Evolutionary conservation across 2,113 vertebrate species (phyloP), one percentile per base, ranked within the genome.

Genomic region (Lucifuga dentata): DNA sequence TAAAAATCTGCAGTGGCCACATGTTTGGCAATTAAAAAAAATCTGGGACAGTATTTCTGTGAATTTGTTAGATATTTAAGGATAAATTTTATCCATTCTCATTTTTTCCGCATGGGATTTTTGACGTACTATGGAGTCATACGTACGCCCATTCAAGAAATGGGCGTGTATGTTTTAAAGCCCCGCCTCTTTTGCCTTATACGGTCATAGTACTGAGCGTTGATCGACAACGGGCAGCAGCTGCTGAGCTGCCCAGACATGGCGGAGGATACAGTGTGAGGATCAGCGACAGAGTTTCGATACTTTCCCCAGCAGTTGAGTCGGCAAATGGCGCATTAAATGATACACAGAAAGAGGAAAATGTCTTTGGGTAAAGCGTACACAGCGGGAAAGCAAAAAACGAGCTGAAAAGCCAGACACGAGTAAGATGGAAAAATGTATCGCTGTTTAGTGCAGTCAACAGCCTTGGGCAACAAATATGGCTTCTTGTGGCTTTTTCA

Each of bases 381-480:
- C 72, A 40, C 70, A 26, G 70, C 76, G 57, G 29, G 64, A 64
- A 66, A 72, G 66, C 65, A 11, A 46, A 72, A 76, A 66, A 83
- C 84, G 80, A 85, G 49, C 73, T 19, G 68, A 84, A 29, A 43
- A n/a, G 81, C 86, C 69, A 49, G 61, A 82, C 83, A 51, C 63
- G 73, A 85, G 89, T 86, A 83, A 91, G 86, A 89, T 81, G 86
- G 89, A 56, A 81, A 87, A 62, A 92, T 93, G 93, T 82, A 86
- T 92, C 84, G 91, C 92, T 90, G 85, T 89, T 89, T 83, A 92
- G 92, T 91, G 92, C 94, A 92, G 93, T 91, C 94, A 92, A 93
- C 91, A 93, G 92, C 93, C 91, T 82, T 83, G 89, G 92, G 93
- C 93, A 93, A 93, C 92, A 94, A 95, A 95, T 85, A 95, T 95